Percentiles rank a stretch among this genome's conserved stretches.
These are phyloP conservation scores for Apodemus speciosus DNA, from an alignment of 2,113 vertebrate genomes.

Conservation along the genomic window DNA sequence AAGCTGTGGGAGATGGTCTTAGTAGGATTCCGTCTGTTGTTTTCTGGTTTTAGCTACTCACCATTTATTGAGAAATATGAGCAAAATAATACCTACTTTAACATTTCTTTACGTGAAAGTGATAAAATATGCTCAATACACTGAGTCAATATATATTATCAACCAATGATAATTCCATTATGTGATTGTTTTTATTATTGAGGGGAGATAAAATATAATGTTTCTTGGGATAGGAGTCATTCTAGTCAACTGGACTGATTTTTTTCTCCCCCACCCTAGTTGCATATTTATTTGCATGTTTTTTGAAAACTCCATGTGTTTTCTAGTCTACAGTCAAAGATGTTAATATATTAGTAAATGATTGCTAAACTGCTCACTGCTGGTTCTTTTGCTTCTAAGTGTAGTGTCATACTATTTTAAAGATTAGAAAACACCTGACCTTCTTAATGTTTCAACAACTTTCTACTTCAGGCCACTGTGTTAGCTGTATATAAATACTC, in stretches of 20 bases:
- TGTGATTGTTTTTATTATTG: background rate
- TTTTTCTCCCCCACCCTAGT: constrained; percentile 1
- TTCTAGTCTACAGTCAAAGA: background rate
- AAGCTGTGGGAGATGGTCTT: background rate
- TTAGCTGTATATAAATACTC: background rate
- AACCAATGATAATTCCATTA: background rate
- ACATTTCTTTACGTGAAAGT: background rate
- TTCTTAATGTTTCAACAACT: background rate
- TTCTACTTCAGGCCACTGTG: constrained; percentile 40
- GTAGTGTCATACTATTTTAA: constrained; percentile 33
- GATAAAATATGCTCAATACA: constrained; percentile 28
- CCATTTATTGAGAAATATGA: background rate
- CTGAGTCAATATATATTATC: constrained; percentile 20
- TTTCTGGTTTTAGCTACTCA: constrained; percentile 6
- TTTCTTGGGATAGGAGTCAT: constrained; percentile 1
- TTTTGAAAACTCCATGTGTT: background rate
- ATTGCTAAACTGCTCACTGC: constrained; percentile 34
- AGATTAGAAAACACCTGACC: constrained; percentile 10
- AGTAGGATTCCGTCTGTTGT: background rate
- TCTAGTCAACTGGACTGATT: constrained; percentile 3
- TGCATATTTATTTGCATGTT: constrained; percentile 50
- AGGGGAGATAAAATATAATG: background rate
- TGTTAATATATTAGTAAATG: constrained; percentile 52
- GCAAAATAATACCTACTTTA: background rate
- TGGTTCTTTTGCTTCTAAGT: constrained; percentile 45